Evolutionary conservation across 2,113 vertebrate species (phyloP).

Genomic region (Pantherophis guttatus): DNA sequence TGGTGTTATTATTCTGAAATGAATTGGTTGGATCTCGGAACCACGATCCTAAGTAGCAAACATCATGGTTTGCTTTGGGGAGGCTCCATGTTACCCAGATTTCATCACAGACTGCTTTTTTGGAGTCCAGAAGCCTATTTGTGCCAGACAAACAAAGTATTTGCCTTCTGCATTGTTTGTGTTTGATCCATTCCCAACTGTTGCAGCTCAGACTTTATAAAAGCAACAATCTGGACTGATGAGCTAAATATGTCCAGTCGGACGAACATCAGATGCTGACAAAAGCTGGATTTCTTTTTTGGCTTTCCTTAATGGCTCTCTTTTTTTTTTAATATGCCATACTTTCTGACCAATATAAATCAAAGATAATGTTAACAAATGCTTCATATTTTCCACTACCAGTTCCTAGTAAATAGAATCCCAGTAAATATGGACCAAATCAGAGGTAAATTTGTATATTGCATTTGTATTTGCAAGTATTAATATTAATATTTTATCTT

Average conservation of each 20-base stretch:
- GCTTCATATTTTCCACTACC: constrained; percentile 24
- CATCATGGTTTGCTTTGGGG: constrained; percentile 30
- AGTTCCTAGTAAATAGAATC: background rate
- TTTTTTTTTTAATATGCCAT: constrained; percentile 57
- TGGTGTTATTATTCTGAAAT: constrained; percentile 9
- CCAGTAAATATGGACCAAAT: constrained; percentile 7
- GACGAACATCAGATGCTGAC: constrained; percentile 71
- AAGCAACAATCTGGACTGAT: constrained; percentile 69
- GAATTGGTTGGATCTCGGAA: constrained; percentile 19
- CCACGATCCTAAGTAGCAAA: background rate
- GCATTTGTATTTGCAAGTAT: background rate
- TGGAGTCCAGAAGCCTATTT: constrained; percentile 62
- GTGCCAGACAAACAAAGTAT: constrained; percentile 64
- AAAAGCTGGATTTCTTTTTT: constrained; percentile 32
- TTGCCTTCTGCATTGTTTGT: constrained; percentile 64
- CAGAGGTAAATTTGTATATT: constrained; percentile 23
- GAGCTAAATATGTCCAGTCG: constrained; percentile 72
- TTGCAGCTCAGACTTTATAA: constrained; percentile 66
- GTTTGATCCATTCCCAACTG: constrained; percentile 62
- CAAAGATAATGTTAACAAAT: constrained; percentile 53
- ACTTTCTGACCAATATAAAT: constrained; percentile 55
- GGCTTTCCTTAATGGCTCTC: constrained; percentile 63
- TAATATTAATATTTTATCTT: constrained; percentile 5
- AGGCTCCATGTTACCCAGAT: constrained; percentile 53
- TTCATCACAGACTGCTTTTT: constrained; percentile 59